Evolutionary conservation across 2,113 vertebrate species (phyloP).

Genomic region (Herpailurus yagouaroundi): DNA sequence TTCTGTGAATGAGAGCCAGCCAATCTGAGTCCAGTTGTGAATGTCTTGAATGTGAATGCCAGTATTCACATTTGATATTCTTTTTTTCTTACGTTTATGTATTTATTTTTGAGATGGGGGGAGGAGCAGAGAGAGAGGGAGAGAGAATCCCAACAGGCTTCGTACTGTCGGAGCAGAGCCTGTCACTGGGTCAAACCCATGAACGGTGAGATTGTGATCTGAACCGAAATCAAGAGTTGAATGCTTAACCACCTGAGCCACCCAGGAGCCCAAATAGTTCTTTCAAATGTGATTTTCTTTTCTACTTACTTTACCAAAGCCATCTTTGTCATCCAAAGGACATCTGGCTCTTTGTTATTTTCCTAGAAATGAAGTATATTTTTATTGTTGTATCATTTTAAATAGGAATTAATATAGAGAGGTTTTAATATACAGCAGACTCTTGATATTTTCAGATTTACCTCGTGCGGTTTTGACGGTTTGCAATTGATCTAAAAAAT

Average conservation of each 20-base stretch:
- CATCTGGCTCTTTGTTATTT: constrained; percentile 14
- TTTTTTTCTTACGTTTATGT: too few species aligned
- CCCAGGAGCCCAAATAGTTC: background rate
- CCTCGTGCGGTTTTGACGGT: background rate
- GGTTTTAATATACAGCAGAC: background rate
- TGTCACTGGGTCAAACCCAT: too few species aligned
- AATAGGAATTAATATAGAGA: background rate
- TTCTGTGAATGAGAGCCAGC: background rate
- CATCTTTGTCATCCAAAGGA: background rate
- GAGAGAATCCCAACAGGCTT: too few species aligned
- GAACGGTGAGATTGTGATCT: too few species aligned
- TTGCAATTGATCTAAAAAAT: background rate
- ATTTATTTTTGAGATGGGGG: too few species aligned
- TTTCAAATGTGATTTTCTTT: background rate
- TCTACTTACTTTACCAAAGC: background rate
- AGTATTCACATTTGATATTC: background rate
- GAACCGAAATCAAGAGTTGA: too few species aligned
- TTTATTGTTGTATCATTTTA: background rate
- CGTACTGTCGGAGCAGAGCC: too few species aligned
- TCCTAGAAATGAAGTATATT: background rate
- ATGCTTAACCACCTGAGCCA: too few species aligned
- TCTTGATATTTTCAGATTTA: background rate
- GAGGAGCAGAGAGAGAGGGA: too few species aligned
- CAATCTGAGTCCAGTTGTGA: background rate
- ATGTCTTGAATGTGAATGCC: background rate